Percentiles rank a stretch among this genome's conserved stretches.
These are phyloP conservation scores for Paedocypris micromegethes DNA, from an alignment of 2,797 vertebrate species.

Conservation along the genomic window DNA sequence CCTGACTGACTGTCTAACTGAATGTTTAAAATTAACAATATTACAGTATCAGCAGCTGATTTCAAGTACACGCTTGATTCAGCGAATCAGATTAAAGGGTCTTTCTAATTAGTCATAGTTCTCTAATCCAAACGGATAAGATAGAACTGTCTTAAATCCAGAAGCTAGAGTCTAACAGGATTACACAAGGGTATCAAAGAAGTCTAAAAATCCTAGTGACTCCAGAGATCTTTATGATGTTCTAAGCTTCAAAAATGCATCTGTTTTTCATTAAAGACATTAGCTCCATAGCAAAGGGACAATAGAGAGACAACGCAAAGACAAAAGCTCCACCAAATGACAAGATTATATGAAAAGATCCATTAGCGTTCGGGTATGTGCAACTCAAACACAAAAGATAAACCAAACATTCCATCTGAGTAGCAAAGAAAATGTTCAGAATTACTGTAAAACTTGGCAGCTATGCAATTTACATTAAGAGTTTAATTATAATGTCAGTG, in stretches of 20 bases:
- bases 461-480: too few species aligned
- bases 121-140: constrained; percentile 32
- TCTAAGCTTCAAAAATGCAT: constrained; percentile 21
- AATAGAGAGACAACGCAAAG: constrained; percentile 18
- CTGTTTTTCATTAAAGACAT: constrained; percentile 30
- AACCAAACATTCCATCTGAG: too few species aligned
- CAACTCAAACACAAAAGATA: too few species aligned
- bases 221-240: constrained; percentile 18
- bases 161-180: constrained; percentile 37
- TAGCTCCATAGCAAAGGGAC: constrained; percentile 14
- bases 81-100: constrained; percentile 22
- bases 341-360: not conserved
- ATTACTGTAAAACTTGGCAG: too few species aligned
- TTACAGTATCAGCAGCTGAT: constrained; percentile 11
- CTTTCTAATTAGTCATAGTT: constrained; percentile 17
- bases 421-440: too few species aligned
- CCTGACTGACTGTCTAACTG: not conserved
- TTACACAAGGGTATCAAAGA: constrained; percentile 38
- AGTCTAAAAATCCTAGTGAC: constrained; percentile 20
- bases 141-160: constrained; percentile 20
- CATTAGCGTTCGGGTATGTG: too few species aligned
- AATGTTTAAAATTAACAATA: constrained; percentile 7
- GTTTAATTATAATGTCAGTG: too few species aligned
- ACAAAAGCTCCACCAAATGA: constrained; percentile 11
- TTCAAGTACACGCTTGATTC: constrained; percentile 5